Evolutionary conservation across 1,140 invertebrate species (phyloP).

Genomic region (Pentalonia nigronervosa): DNA sequence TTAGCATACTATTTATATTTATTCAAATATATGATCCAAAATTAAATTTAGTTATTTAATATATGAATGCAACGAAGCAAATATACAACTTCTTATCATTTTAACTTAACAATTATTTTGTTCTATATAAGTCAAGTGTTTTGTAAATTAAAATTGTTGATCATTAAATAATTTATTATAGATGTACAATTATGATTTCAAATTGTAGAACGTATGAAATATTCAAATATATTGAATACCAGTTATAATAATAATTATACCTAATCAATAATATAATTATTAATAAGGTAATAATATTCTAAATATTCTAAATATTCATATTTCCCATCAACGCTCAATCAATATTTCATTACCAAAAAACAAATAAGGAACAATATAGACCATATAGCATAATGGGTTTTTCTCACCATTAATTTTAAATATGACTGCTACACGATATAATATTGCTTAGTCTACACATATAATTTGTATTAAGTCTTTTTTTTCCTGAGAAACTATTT

Average conservation of each 20-base stretch:
- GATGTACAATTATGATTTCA: neutral
- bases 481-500: conserved; percentile 18
- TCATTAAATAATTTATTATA: neutral
- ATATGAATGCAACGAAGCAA: neutral
- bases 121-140: neutral
- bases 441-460: conserved; percentile 49
- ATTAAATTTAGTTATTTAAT: neutral
- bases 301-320: neutral
- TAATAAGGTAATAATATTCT: neutral
- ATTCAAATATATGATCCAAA: neutral
- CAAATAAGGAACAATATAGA: neutral
- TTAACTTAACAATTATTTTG: neutral
- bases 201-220: neutral
- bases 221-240: neutral
- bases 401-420: neutral
- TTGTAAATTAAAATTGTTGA: neutral
- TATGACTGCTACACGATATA: neutral
- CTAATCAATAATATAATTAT: no score
- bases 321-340: neutral
- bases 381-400: neutral
- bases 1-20: neutral
- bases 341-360: neutral
- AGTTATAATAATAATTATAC: neutral
- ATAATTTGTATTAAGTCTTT: conserved; percentile 33
- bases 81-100: neutral